Percentiles rank a stretch among this genome's conserved stretches.
phyloP scores from a whole-genome alignment of 2,797 vertebrate species.

The Chrysocyon brachyurus region DNA sequence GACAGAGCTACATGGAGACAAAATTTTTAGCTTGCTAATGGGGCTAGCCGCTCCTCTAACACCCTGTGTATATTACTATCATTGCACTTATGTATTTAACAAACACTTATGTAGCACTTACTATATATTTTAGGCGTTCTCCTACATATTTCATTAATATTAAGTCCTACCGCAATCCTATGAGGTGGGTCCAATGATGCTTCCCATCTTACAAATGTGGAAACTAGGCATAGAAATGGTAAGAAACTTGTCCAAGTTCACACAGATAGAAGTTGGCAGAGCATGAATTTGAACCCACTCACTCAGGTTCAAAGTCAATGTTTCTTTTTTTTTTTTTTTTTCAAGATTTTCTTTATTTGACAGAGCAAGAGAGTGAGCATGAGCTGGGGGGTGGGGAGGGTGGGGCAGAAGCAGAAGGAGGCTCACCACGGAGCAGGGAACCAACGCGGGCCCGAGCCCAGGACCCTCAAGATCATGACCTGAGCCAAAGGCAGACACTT shows the following conservation, averaged over 20 bases:
- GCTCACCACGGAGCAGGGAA: too few relatives aligned
- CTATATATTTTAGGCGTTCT: slow-evolving; percentile 10
- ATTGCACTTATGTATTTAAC: slow-evolving; percentile 6
- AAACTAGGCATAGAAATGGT: not conserved
- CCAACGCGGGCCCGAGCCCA: too few relatives aligned
- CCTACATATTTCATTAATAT: not conserved
- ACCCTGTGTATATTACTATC: not conserved
- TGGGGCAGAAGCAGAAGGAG: too few relatives aligned
- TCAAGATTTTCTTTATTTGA: too few relatives aligned
- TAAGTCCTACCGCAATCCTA: not conserved
- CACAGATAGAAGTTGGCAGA: not conserved
- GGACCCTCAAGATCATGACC: too few relatives aligned
- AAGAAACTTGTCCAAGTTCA: not conserved
- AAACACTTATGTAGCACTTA: not conserved
- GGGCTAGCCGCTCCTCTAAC: not conserved
- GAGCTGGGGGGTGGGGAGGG: too few relatives aligned
- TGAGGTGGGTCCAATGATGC: not conserved
- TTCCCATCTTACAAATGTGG: not conserved
- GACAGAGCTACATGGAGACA: not conserved
- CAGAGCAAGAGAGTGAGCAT: too few relatives aligned
- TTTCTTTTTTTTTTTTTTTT: not conserved
- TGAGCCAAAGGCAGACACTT: too few relatives aligned
- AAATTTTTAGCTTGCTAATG: slow-evolving; percentile 5
- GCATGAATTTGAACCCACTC: not conserved
- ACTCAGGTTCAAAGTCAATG: not conserved